phyloP scores from a whole-genome alignment of 2,888 invertebrate species.

The Tenthredo livida region DNA sequence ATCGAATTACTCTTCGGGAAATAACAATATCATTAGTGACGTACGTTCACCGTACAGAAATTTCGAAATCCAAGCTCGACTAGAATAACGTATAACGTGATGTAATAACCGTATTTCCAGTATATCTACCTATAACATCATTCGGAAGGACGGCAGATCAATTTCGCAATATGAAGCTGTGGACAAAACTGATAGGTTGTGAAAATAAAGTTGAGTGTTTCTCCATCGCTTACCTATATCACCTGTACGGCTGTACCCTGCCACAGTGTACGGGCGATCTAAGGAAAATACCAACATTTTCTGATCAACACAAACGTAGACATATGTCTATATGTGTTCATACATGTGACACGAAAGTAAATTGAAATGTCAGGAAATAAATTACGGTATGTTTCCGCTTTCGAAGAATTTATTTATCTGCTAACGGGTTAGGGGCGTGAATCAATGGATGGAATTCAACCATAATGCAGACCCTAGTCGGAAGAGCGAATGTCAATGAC shows the following conservation, averaged over 20 bases:
- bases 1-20: slow-evolving; percentile 5
- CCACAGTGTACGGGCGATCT: background rate
- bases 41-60: background rate
- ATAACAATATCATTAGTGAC: slow-evolving; percentile 15
- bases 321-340: background rate
- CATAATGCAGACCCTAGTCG: background rate
- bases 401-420: slow-evolving; percentile 22
- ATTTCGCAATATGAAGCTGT: background rate
- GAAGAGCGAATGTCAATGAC: background rate
- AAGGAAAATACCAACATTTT: background rate
- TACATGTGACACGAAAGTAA: background rate
- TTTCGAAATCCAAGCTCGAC: background rate
- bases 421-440: background rate
- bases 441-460: background rate
- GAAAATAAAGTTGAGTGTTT: slow-evolving; percentile 8
- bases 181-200: slow-evolving; percentile 6
- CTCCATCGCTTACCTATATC: background rate
- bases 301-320: background rate
- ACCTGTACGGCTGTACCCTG: background rate
- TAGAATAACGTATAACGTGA: background rate
- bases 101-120: background rate
- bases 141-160: background rate
- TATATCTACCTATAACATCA: background rate
- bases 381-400: slow-evolving; percentile 20
- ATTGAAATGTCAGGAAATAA: slow-evolving; percentile 36